Evolutionary conservation across 2,113 vertebrate genomes (phyloP).

Genomic region (Erythrocercus mccallii): DNA sequence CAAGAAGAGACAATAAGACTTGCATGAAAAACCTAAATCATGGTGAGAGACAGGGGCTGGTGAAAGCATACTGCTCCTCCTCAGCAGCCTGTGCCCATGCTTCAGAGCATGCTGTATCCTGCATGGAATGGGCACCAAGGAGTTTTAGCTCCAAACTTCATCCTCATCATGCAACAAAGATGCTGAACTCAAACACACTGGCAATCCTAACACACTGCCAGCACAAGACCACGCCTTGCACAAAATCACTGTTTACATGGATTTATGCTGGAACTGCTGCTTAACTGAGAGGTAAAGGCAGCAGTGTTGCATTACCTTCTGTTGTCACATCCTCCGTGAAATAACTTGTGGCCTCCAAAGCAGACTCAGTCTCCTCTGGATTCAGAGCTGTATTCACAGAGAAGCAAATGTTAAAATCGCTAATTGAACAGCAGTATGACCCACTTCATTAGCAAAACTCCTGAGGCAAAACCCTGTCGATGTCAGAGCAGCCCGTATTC

Average conservation of each 20-base stretch:
- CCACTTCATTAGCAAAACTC: neutral
- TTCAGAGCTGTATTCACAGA: slow-evolving; percentile 78
- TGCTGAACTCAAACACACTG: neutral
- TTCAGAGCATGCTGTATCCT: neutral
- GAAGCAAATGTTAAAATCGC: neutral
- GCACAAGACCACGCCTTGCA: neutral
- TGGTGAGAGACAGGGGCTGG: neutral
- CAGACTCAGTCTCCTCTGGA: slow-evolving; percentile 91
- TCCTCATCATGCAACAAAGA: neutral
- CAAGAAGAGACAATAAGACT: slow-evolving; percentile 39
- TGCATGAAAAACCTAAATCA: neutral
- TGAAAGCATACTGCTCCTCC: neutral
- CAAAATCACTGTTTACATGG: neutral
- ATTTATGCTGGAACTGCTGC: neutral
- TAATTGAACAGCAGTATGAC: neutral
- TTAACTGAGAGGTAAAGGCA: neutral
- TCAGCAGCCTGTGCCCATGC: neutral
- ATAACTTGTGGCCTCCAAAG: slow-evolving; percentile 88
- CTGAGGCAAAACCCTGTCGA: neutral
- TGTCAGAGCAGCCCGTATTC: neutral
- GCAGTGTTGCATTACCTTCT: slow-evolving; percentile 74
- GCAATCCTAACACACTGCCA: neutral
- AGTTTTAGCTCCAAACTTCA: neutral
- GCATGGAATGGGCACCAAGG: neutral
- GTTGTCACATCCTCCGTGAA: slow-evolving; percentile 84